Percentiles rank a stretch among this genome's conserved stretches.
Evolutionary conservation across 2,113 vertebrate genomes (phyloP).

Genomic region (Pseudopipra pipra): DNA sequence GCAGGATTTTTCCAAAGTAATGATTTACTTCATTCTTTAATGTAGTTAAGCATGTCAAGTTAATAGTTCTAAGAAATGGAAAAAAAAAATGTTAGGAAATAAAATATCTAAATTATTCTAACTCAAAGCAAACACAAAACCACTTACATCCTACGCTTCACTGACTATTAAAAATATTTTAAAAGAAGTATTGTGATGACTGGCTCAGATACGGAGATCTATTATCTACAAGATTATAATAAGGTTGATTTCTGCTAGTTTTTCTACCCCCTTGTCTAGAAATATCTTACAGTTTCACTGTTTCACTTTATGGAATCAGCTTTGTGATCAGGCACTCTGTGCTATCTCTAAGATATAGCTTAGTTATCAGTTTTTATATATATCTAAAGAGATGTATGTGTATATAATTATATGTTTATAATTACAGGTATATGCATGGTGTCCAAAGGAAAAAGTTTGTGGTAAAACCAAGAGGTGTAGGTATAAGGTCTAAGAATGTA

Average conservation of each 20-base stretch:
- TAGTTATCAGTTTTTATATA: background rate
- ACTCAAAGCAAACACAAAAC: background rate
- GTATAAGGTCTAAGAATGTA: background rate
- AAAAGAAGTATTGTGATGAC: rapidly evolving
- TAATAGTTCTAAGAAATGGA: background rate
- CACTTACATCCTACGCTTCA: rapidly evolving
- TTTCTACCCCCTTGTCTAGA: background rate
- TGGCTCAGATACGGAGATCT: background rate
- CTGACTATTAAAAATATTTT: background rate
- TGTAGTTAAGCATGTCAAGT: background rate
- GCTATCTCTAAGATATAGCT: background rate
- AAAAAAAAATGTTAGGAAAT: background rate
- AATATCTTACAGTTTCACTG: background rate
- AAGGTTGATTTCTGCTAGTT: background rate
- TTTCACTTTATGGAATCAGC: background rate
- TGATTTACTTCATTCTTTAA: background rate
- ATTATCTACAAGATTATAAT: background rate
- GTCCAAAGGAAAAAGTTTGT: background rate
- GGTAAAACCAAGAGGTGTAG: background rate
- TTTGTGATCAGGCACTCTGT: background rate
- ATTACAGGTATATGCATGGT: background rate
- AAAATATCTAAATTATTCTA: background rate
- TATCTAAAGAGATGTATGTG: background rate
- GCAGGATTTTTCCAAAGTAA: background rate
- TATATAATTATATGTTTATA: background rate